Percentiles rank a stretch among this genome's conserved stretches.
Conservation (phyloP, 23 tunicate genomes). For the Ciona savignyi region DNA sequence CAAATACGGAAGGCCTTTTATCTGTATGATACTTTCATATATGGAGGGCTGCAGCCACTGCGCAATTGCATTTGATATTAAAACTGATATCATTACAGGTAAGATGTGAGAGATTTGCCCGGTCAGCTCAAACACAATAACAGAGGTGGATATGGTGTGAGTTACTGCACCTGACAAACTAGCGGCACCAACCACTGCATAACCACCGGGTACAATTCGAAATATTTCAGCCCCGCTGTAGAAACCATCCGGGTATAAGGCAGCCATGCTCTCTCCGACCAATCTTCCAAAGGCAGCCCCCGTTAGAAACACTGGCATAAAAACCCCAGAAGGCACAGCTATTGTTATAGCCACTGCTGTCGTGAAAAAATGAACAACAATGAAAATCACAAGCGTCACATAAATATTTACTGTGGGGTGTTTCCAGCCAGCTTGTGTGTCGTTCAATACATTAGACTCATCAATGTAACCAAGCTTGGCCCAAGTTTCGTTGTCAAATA, state of each 20-base stretch:
- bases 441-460: constrained; percentile 34
- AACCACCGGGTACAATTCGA: constrained; percentile 82
- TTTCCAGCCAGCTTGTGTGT: constrained; percentile 78
- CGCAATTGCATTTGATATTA: constrained; percentile 87
- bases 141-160: constrained; percentile 87
- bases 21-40: constrained; percentile 79
- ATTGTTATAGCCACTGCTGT: constrained; percentile 80
- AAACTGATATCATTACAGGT: constrained; percentile 91
- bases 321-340: constrained; percentile 77
- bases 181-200: constrained; percentile 97
- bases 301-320: constrained; percentile 86
- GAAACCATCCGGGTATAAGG: constrained; percentile 73
- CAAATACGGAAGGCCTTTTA: constrained; percentile 66
- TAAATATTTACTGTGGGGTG: constrained; percentile 64
- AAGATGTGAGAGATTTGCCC: constrained; percentile 89
- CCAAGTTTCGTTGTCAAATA: constrained; percentile 93
- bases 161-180: constrained; percentile 87
- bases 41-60: constrained; percentile 68
- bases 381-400: constrained; percentile 62
- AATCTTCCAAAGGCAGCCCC: constrained; percentile 93
- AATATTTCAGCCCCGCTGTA: constrained; percentile 31
- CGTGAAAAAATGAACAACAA: constrained; percentile 52
- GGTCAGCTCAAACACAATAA: constrained; percentile 87
- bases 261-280: constrained; percentile 82
- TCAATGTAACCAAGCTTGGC: constrained; percentile 45